phyloP scores from a whole-genome alignment of 2,797 vertebrate genomes.

The Prunella strophiata region DNA sequence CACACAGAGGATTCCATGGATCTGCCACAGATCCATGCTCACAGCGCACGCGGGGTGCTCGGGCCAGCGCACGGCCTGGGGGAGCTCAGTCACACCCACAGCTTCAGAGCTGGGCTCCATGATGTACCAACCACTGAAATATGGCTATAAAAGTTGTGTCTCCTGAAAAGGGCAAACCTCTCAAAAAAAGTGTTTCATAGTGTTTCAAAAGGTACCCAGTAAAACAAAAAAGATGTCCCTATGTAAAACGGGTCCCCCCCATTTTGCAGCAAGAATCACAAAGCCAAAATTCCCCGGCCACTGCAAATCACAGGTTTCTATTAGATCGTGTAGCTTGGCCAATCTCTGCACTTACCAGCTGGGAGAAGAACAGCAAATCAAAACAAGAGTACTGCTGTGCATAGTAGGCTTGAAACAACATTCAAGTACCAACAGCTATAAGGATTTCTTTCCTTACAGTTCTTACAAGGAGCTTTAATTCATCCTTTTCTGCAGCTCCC shows the following conservation, averaged over 20 bases:
- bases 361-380: background rate
- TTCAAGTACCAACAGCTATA: background rate
- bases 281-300: background rate
- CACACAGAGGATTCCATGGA: accelerated
- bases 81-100: background rate
- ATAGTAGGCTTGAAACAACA: background rate
- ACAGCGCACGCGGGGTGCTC: accelerated
- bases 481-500: background rate
- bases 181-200: background rate
- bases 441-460: background rate
- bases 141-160: background rate
- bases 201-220: background rate
- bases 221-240: background rate
- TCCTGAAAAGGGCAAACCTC: background rate
- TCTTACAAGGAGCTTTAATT: background rate
- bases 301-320: background rate
- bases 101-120: background rate
- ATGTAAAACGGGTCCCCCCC: background rate
- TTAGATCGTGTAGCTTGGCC: background rate
- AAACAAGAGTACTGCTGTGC: background rate
- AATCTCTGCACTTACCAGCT: background rate
- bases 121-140: background rate
- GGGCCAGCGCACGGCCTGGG: accelerated
- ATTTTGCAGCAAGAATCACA: background rate
- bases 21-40: background rate